These are phyloP conservation scores for Aricia artaxerxes DNA, from an alignment of 2,888 invertebrate species.

Conservation along the genomic window DNA sequence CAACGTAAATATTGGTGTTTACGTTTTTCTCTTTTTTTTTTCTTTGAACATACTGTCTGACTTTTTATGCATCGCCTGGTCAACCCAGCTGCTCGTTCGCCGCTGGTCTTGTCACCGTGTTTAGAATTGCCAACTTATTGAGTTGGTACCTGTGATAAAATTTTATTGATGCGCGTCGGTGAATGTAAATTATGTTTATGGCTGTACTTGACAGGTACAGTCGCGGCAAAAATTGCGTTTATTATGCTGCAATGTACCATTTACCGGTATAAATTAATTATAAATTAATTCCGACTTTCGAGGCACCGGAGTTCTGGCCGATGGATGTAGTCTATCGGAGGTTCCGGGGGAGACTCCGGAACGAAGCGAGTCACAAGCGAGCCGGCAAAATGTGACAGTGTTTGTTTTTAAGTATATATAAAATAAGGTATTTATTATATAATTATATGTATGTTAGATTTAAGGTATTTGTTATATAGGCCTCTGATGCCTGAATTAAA, in stretches of 20 bases:
- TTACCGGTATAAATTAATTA: no score
- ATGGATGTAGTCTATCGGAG: no score
- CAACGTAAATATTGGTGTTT: not conserved
- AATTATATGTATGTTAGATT: no score
- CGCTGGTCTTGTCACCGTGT: not conserved
- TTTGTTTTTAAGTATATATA: no score
- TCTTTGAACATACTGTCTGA: not conserved
- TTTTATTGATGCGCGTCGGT: not conserved
- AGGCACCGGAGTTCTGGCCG: no score
- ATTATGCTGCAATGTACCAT: not conserved
- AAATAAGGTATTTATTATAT: no score
- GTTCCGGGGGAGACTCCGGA: no score
- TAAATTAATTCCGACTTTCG: no score
- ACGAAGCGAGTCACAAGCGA: no score
- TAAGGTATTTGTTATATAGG: no score
- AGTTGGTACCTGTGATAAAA: slow-evolving; percentile 9
- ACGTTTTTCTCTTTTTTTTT: not conserved
- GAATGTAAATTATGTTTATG: slow-evolving; percentile 13
- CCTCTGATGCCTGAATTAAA: no score
- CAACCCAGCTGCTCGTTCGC: not conserved
- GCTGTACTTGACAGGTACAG: not conserved
- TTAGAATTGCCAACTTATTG: slow-evolving; percentile 8
- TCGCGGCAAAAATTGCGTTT: not conserved
- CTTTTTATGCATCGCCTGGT: not conserved
- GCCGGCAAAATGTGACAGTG: no score